These are phyloP conservation scores for Ectropis grisescens DNA, from an alignment of 1,140 invertebrate species.

Conservation along the genomic window DNA sequence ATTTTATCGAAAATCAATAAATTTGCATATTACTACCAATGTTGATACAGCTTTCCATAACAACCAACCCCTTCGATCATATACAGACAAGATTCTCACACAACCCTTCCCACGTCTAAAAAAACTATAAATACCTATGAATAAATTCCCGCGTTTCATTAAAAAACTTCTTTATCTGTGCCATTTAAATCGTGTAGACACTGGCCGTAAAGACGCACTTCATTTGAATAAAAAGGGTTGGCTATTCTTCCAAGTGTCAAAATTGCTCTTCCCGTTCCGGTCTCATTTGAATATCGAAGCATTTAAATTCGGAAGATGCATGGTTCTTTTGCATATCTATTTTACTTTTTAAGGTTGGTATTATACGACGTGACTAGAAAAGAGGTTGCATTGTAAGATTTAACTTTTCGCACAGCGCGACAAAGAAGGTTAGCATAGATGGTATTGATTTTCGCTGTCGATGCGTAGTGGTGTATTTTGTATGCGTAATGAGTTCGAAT, in stretches of 20 bases:
- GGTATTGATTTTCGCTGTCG: slow-evolving; percentile 34
- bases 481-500: slow-evolving; percentile 65
- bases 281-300: slow-evolving; percentile 60
- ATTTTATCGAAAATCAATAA: slow-evolving; percentile 1
- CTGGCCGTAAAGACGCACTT: slow-evolving; percentile 35
- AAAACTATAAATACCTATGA: slow-evolving; percentile 55
- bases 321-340: slow-evolving; percentile 52
- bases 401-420: slow-evolving; percentile 50
- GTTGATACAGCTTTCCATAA: slow-evolving; percentile 61
- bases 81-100: slow-evolving; percentile 6
- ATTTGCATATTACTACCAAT: slow-evolving; percentile 49
- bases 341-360: slow-evolving; percentile 3
- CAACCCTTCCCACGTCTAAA: slow-evolving; percentile 37
- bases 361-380: slow-evolving; percentile 15
- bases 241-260: slow-evolving; percentile 62
- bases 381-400: slow-evolving; percentile 24
- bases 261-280: slow-evolving; percentile 59
- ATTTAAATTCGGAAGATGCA: slow-evolving; percentile 20
- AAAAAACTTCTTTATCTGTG: slow-evolving; percentile 19
- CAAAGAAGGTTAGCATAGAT: slow-evolving; percentile 16
- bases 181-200: too few relatives aligned
- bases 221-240: slow-evolving; percentile 61
- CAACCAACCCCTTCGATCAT: slow-evolving; percentile 56
- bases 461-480: slow-evolving; percentile 32
- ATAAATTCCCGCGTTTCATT: slow-evolving; percentile 50